phyloP scores from a whole-genome alignment of 1,140 invertebrate species.

The Habropoda laboriosa region DNA sequence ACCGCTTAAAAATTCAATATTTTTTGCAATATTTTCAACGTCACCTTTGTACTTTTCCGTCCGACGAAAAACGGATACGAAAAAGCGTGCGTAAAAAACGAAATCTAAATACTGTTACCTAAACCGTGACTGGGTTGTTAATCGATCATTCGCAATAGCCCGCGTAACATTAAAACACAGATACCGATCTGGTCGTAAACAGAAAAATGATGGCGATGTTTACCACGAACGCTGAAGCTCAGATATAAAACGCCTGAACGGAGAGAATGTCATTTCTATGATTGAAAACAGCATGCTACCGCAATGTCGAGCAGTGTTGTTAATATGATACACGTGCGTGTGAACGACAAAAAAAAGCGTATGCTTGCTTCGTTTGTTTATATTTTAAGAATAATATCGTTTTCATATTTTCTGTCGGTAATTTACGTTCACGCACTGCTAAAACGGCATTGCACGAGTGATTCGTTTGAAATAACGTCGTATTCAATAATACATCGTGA shows the following conservation, averaged over 20 bases:
- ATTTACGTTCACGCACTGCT: too few species aligned
- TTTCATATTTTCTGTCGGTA: too few species aligned
- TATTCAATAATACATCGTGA: background rate
- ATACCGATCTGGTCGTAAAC: slow-evolving; percentile 29
- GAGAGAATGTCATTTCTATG: slow-evolving; percentile 12
- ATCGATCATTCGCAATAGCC: slow-evolving; percentile 45
- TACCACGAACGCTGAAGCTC: slow-evolving; percentile 15
- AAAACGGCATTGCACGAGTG: background rate
- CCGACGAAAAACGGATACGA: too few species aligned
- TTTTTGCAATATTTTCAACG: too few species aligned
- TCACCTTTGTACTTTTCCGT: too few species aligned
- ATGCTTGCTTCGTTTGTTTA: too few species aligned
- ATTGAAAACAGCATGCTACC: slow-evolving; percentile 10
- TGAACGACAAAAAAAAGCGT: too few species aligned
- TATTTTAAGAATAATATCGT: too few species aligned
- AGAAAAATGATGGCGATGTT: background rate
- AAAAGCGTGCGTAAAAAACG: background rate
- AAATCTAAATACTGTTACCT: background rate
- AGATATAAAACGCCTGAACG: background rate
- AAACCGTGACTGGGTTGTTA: background rate
- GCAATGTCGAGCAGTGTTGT: background rate
- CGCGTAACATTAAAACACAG: slow-evolving; percentile 4
- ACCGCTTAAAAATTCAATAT: too few species aligned
- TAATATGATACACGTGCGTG: too few species aligned
- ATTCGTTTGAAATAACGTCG: background rate